A percentile compares a stretch with the other conserved stretches of the same genome.
These are phyloP conservation scores for Gorsachius magnificus DNA, from an alignment of 2,797 vertebrate species.

Conservation along the genomic window DNA sequence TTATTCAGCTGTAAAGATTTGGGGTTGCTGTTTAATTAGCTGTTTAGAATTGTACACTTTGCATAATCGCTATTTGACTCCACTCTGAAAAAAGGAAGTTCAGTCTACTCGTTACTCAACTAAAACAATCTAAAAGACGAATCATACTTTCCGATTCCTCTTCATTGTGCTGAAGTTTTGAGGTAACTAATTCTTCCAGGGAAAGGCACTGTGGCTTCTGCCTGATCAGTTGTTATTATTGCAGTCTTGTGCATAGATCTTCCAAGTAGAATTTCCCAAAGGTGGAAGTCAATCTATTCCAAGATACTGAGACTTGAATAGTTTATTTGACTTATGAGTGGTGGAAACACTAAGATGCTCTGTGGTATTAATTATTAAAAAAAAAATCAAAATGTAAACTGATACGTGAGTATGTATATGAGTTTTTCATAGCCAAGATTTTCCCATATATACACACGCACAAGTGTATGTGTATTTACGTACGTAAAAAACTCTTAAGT, in stretches of 20 bases:
- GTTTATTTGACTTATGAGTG: neutral
- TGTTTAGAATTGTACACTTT: conserved; percentile 54
- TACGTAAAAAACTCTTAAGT: neutral
- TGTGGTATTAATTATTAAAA: neutral
- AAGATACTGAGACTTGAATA: neutral
- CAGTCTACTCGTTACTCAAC: neutral
- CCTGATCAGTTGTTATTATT: neutral
- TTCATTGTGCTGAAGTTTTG: neutral
- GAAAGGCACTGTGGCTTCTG: neutral
- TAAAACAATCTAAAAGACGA: conserved; percentile 24
- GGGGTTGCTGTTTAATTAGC: conserved; percentile 40
- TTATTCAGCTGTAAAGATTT: conserved; percentile 36
- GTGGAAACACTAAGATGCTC: neutral
- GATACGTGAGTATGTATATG: neutral
- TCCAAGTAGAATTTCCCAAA: neutral
- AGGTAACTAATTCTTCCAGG: conserved; percentile 6
- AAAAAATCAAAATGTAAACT: neutral
- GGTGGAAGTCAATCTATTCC: neutral
- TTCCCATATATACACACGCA: neutral
- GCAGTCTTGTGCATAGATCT: neutral
- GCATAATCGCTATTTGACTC: conserved; percentile 51
- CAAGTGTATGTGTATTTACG: neutral
- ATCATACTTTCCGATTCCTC: conserved; percentile 6
- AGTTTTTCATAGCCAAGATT: neutral
- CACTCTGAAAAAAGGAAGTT: conserved; percentile 29